These are phyloP conservation scores for Dolichoris vasculosae DNA, from an alignment of 1,140 invertebrate genomes.

Conservation along the genomic window DNA sequence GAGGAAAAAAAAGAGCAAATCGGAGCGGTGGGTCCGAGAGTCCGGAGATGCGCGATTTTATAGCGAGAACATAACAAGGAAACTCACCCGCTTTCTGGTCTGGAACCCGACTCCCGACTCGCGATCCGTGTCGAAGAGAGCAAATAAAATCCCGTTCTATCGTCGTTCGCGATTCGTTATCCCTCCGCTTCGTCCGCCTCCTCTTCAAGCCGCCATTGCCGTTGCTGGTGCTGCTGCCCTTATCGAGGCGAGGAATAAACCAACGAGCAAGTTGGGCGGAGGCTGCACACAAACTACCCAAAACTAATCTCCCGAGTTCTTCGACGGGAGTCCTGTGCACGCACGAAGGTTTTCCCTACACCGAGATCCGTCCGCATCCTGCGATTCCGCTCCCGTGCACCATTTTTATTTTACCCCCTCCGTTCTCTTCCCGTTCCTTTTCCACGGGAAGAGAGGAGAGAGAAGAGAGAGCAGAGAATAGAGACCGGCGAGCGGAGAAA, in stretches of 20 bases:
- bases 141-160: neutral
- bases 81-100: neutral
- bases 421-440: neutral
- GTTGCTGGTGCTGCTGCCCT: conserved; percentile 12
- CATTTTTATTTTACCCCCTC: neutral
- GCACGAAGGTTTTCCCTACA: neutral
- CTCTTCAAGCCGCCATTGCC: conserved; percentile 47
- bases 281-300: conserved; percentile 36
- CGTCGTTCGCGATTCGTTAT: neutral
- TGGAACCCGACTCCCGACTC: no score
- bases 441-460: no score
- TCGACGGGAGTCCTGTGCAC: neutral
- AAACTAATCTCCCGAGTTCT: conserved; percentile 2
- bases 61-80: neutral
- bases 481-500: neutral
- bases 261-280: neutral
- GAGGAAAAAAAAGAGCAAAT: no score
- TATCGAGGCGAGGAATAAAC: neutral
- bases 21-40: no score
- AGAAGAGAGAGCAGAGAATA: no score
- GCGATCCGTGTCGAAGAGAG: neutral
- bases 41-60: neutral
- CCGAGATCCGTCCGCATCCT: neutral
- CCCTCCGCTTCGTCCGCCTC: neutral
- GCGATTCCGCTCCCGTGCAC: neutral